Conservation (phyloP, 2,797 vertebrate species). For the Etheostoma nigrum region DNA sequence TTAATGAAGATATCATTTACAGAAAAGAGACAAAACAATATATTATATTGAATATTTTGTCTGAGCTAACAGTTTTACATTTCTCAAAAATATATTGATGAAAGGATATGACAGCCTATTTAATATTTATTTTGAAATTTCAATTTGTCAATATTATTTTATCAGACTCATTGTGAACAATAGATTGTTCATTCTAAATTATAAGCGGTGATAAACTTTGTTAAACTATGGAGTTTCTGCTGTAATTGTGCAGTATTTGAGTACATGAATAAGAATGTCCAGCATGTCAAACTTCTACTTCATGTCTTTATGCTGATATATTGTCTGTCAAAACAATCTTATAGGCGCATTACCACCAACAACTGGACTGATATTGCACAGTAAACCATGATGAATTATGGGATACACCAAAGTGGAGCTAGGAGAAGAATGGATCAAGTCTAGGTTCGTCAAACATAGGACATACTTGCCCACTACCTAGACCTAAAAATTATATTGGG, state of each 20-base stretch:
- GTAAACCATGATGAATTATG: neutral
- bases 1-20: conserved; percentile 5
- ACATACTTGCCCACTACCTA: neutral
- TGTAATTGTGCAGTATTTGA: neutral
- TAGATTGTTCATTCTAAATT: neutral
- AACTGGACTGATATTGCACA: neutral
- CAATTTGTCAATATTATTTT: neutral
- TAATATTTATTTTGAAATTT: neutral
- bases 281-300: conserved; percentile 5
- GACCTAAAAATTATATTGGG: neutral
- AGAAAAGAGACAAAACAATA: neutral
- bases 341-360: neutral
- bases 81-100: conserved; percentile 7
- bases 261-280: neutral
- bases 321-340: conserved; percentile 1
- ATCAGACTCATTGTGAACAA: neutral
- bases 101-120: neutral
- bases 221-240: neutral
- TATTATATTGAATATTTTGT: conserved; percentile 1
- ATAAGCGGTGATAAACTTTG: neutral
- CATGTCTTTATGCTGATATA: neutral
- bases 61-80: neutral
- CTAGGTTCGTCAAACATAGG: neutral
- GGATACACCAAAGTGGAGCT: neutral
- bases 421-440: neutral